phyloP scores from a whole-genome alignment of 2,113 vertebrate species.

The Rissa tridactyla region DNA sequence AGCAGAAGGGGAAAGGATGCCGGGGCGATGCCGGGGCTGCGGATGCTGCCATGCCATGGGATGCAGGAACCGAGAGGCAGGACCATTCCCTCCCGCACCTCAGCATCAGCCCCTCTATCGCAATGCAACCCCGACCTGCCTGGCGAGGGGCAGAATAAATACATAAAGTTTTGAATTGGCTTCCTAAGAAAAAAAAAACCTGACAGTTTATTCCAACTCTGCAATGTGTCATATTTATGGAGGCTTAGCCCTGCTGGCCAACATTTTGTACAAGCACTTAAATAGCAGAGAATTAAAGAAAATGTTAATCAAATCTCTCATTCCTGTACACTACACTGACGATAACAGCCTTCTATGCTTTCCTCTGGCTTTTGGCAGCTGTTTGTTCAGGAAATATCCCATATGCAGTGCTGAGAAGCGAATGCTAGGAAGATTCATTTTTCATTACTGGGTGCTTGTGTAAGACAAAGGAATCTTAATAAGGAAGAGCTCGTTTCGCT shows the following conservation, averaged over 20 bases:
- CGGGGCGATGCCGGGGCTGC: not conserved
- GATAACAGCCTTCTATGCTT: not conserved
- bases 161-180: not conserved
- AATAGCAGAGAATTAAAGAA: slow-evolving; percentile 14
- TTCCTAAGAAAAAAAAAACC: not conserved
- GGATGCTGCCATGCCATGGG: fast-evolving
- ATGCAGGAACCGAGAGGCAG: not conserved
- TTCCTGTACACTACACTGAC: not conserved
- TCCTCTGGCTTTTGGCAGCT: slow-evolving; percentile 33
- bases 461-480: slow-evolving; percentile 60
- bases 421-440: not conserved
- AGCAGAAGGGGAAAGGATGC: not conserved
- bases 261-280: not conserved
- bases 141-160: not conserved
- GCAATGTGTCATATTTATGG: not conserved
- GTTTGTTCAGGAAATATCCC: slow-evolving; percentile 52
- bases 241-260: slow-evolving; percentile 12
- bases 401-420: not conserved
- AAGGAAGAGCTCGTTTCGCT: slow-evolving; percentile 17
- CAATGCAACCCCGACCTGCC: not conserved
- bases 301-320: not conserved
- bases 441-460: slow-evolving; percentile 30
- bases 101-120: not conserved
- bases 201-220: not conserved
- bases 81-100: not conserved